Percentiles rank a stretch among this genome's conserved stretches.
phyloP scores from a whole-genome alignment of 2,888 invertebrate genomes.

The Rotaria magnacalcarata region DNA sequence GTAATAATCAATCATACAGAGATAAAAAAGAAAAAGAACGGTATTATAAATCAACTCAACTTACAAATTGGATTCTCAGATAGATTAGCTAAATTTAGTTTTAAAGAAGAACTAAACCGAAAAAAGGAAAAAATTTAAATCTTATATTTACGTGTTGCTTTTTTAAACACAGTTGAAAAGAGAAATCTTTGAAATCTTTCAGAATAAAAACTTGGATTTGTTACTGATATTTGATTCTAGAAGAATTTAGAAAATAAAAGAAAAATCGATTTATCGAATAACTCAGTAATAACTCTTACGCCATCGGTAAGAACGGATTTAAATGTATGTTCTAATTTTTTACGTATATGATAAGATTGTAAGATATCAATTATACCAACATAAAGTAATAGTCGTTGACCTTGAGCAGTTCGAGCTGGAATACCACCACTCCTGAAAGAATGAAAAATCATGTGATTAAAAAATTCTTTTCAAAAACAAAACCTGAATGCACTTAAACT shows the following conservation, averaged over 20 bases:
- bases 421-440: slow-evolving; percentile 2
- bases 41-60: background rate
- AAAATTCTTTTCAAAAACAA: too few species aligned
- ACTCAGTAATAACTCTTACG: slow-evolving; percentile 3
- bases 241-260: background rate
- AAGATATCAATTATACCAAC: slow-evolving; percentile 96
- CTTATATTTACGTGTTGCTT: slow-evolving; percentile 9
- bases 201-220: slow-evolving; percentile 23
- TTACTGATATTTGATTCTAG: slow-evolving; percentile 2
- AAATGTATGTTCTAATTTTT: slow-evolving; percentile 94
- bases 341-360: slow-evolving; percentile 91
- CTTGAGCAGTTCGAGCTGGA: slow-evolving; percentile 42
- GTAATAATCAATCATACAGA: too few species aligned
- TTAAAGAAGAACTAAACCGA: background rate
- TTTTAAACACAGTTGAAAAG: slow-evolving; percentile 24
- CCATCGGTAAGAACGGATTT: slow-evolving; percentile 46
- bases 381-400: slow-evolving; percentile 64
- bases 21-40: background rate
- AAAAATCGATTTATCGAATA: background rate
- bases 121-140: background rate
- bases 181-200: slow-evolving; percentile 34
- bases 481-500: too few species aligned
- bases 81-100: background rate
- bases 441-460: background rate
- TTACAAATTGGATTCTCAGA: background rate